Conservation (phyloP, 2,888 invertebrate genomes). For the Ormyrus thymus region DNA sequence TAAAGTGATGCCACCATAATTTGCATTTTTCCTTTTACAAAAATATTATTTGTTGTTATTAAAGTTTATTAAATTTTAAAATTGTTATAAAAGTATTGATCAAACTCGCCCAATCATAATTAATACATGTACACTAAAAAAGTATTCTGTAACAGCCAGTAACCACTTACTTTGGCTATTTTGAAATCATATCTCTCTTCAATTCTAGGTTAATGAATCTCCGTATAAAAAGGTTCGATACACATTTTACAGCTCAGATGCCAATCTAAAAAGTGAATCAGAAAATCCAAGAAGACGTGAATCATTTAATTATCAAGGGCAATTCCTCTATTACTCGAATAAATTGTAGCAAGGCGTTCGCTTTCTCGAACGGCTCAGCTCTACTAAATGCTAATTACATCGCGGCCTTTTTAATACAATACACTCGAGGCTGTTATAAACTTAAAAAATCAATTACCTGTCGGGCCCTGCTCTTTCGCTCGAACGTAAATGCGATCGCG, state of each 20-base stretch:
- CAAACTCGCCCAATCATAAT: too few relatives aligned
- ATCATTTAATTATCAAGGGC: constrained; percentile 54
- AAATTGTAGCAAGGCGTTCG: constrained; percentile 53
- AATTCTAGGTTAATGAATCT: constrained; percentile 47
- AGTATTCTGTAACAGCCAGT: too few relatives aligned
- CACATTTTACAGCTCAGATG: constrained; percentile 20
- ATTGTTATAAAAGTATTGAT: too few relatives aligned
- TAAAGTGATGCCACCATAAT: too few relatives aligned
- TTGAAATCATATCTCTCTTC: neutral
- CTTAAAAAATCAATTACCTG: neutral
- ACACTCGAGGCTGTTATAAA: constrained; percentile 16
- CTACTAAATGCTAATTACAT: constrained; percentile 44
- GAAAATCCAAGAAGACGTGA: constrained; percentile 48
- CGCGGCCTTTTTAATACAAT: constrained; percentile 24
- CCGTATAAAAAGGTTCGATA: constrained; percentile 18
- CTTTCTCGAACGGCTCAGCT: constrained; percentile 34
- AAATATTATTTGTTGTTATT: too few relatives aligned
- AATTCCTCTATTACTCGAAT: constrained; percentile 49
- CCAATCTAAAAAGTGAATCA: constrained; percentile 51
- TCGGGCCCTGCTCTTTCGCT: too few relatives aligned
- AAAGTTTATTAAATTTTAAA: too few relatives aligned
- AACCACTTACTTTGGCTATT: neutral
- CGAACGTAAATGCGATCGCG: too few relatives aligned
- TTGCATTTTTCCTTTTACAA: too few relatives aligned
- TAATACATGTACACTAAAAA: too few relatives aligned